A percentile compares a stretch with the other conserved stretches of the same genome.
These are phyloP conservation scores for Cyprinodon brontotheroides DNA, from an alignment of 2,113 vertebrate species.

Conservation along the genomic window DNA sequence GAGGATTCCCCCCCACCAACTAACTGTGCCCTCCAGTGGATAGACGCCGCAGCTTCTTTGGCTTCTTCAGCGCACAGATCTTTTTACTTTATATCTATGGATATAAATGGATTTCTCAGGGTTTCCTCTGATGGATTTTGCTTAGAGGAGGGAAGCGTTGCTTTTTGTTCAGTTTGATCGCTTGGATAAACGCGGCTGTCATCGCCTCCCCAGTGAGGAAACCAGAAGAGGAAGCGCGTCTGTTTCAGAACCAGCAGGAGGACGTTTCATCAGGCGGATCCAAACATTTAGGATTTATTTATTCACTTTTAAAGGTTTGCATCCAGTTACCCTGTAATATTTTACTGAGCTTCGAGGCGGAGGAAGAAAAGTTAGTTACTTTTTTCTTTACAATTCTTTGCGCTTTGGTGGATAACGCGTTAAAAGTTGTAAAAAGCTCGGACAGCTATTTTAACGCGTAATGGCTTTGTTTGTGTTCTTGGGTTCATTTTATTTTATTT, in stretches of 20 bases:
- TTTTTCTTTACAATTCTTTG: neutral
- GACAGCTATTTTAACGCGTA: neutral
- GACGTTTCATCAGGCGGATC: slow-evolving; percentile 1
- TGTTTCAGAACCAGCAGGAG: neutral
- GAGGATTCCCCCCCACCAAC: neutral
- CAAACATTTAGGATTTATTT: slow-evolving; percentile 1
- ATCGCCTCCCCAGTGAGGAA: slow-evolving; percentile 15
- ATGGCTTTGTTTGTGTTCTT: neutral
- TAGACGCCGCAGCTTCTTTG: neutral
- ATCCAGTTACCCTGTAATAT: neutral
- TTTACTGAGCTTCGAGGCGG: rapidly evolving
- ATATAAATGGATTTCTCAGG: neutral
- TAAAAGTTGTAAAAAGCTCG: neutral
- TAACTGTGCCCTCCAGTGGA: slow-evolving; percentile 62
- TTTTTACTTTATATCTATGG: neutral
- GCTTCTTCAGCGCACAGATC: neutral
- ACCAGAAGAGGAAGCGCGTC: slow-evolving; percentile 25
- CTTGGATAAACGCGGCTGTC: no score
- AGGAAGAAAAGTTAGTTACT: neutral
- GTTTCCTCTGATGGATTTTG: neutral
- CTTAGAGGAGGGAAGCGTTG: neutral
- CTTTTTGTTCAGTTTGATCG: neutral
- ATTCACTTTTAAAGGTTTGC: slow-evolving; percentile 33
- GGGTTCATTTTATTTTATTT: no score
- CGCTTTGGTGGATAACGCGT: neutral